phyloP scores from a whole-genome alignment of 2,888 invertebrate species.

The Hydriomena furcata region DNA sequence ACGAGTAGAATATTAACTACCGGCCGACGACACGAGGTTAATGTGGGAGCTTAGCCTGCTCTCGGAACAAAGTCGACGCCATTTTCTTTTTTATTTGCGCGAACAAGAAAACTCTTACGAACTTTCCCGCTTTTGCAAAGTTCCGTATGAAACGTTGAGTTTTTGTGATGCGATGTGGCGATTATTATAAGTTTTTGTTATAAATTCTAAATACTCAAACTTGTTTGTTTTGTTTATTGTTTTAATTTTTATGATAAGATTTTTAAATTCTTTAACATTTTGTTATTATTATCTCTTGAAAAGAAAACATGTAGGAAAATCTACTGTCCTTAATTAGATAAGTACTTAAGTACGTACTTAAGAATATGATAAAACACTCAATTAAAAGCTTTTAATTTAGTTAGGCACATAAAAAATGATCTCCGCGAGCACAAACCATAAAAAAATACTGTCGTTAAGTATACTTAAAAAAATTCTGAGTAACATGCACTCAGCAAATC shows the following conservation, averaged over 20 bases:
- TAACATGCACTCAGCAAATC: conserved; percentile 40
- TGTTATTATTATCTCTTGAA: too few relatives aligned
- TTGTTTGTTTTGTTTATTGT: background rate
- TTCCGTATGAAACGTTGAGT: conserved; percentile 12
- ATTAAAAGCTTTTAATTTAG: too few relatives aligned
- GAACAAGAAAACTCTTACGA: conserved; percentile 50
- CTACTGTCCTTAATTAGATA: too few relatives aligned
- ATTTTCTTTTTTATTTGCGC: conserved; percentile 51
- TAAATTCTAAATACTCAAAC: background rate
- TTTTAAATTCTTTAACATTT: too few relatives aligned
- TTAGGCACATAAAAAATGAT: too few relatives aligned
- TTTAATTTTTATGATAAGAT: too few relatives aligned
- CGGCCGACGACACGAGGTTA: conserved; percentile 66
- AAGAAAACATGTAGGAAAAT: too few relatives aligned
- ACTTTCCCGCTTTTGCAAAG: conserved; percentile 41
- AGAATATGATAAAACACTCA: too few relatives aligned
- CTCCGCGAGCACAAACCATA: too few relatives aligned
- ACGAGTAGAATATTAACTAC: conserved; percentile 62
- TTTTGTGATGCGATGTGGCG: background rate
- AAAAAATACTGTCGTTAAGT: too few relatives aligned
- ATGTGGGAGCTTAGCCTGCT: conserved; percentile 69
- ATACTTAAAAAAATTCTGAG: conserved; percentile 6
- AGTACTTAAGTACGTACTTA: too few relatives aligned
- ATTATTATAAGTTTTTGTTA: conserved; percentile 6
- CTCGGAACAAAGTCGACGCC: conserved; percentile 63